A percentile compares a stretch with the other conserved stretches of the same genome.
Evolutionary conservation across 2,888 invertebrate species (phyloP).

Genomic region (Mesorhabditis spiculigera): DNA sequence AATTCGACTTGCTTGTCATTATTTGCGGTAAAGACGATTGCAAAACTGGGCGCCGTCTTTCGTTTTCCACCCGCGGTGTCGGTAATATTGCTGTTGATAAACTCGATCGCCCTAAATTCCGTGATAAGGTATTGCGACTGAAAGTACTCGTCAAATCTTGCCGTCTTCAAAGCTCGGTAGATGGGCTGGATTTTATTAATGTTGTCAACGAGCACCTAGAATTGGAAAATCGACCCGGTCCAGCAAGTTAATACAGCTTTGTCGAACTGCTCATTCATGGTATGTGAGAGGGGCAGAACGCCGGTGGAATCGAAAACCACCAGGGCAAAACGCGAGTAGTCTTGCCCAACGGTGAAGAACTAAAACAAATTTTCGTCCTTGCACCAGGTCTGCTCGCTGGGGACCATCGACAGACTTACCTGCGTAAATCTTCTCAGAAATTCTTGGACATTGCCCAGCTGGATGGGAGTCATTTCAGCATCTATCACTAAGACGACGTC

Average conservation of each 20-base stretch:
- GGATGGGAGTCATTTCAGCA: neutral
- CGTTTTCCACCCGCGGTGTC: neutral
- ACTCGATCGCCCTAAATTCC: neutral
- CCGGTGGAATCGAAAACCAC: neutral
- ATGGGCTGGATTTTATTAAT: too few species aligned
- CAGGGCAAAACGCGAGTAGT: neutral
- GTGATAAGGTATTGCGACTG: too few species aligned
- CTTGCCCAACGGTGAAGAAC: neutral
- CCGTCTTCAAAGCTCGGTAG: too few species aligned
- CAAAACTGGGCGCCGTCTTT: neutral
- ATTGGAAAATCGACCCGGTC: too few species aligned
- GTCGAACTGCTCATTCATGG: neutral
- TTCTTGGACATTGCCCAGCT: neutral
- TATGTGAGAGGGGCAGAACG: too few species aligned
- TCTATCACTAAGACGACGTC: neutral
- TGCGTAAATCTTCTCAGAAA: neutral
- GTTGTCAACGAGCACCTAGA: too few species aligned
- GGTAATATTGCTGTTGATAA: neutral
- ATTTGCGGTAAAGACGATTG: neutral
- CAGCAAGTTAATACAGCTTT: neutral
- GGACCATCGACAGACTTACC: too few species aligned
- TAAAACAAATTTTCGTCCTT: neutral
- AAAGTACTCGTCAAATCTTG: too few species aligned
- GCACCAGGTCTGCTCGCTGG: too few species aligned
- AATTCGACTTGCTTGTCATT: neutral